These are phyloP conservation scores for Podilymbus podiceps DNA, from an alignment of 2,113 vertebrate species.

Conservation along the genomic window DNA sequence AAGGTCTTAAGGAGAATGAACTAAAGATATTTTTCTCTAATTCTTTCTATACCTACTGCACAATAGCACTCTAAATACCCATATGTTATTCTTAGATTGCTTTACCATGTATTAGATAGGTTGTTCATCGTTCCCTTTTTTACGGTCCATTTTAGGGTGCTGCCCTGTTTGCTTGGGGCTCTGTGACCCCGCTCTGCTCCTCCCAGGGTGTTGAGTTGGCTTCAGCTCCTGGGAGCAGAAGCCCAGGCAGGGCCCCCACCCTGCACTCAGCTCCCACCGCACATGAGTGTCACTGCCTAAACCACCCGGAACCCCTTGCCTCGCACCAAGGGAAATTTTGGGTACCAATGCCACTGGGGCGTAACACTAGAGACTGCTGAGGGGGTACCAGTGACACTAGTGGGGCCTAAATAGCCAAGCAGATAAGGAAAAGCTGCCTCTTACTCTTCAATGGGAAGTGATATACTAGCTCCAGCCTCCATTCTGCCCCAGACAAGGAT, in stretches of 20 bases:
- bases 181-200: neutral
- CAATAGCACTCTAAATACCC: neutral
- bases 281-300: neutral
- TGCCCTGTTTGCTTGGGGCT: neutral
- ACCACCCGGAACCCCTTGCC: accelerated
- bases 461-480: neutral
- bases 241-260: neutral
- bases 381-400: accelerated
- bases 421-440: neutral
- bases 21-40: neutral
- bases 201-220: neutral
- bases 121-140: neutral
- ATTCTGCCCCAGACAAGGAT: neutral
- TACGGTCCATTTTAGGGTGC: neutral
- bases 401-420: accelerated
- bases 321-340: accelerated
- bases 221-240: accelerated
- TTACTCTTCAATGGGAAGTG: neutral
- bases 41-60: neutral
- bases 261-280: accelerated
- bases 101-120: too few species aligned
- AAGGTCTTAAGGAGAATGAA: neutral
- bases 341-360: neutral
- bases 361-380: accelerated
- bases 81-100: neutral